A percentile compares a stretch with the other conserved stretches of the same genome.
These are phyloP conservation scores for Hofmannophila pseudospretella DNA, from an alignment of 2,888 invertebrate species.

Conservation along the genomic window DNA sequence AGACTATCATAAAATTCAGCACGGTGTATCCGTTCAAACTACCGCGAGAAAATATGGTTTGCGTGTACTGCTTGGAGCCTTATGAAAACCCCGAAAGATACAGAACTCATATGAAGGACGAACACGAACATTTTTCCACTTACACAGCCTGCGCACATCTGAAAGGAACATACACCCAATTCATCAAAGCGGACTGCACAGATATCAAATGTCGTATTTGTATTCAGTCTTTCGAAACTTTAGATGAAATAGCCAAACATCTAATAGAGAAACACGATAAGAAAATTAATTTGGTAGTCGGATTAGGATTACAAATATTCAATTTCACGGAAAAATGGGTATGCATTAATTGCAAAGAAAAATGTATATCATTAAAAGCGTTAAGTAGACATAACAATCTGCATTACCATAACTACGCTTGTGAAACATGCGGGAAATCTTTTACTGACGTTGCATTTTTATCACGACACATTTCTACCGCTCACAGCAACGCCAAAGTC, in stretches of 20 bases:
- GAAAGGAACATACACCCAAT: conserved; percentile 11
- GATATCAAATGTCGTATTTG: conserved; percentile 32
- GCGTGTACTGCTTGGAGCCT: conserved; percentile 32
- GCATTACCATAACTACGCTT: conserved; percentile 31
- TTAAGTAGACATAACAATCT: conserved; percentile 34
- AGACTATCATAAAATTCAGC: conserved; percentile 29
- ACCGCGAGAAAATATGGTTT: conserved; percentile 24
- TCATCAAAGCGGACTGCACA: conserved; percentile 31
- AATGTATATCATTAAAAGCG: conserved; percentile 24
- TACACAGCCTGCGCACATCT: conserved; percentile 17
- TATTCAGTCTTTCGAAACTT: conserved; percentile 11
- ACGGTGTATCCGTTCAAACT: conserved; percentile 41
- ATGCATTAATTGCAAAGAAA: conserved; percentile 28
- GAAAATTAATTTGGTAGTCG: conserved; percentile 13
- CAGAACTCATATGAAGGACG: conserved; percentile 31
- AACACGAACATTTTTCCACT: conserved; percentile 20
- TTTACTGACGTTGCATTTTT: conserved; percentile 24
- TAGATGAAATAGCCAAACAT: conserved; percentile 25
- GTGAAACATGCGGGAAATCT: conserved; percentile 34
- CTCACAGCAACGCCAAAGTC: conserved; percentile 7
- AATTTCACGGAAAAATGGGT: conserved; percentile 18
- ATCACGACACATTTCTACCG: conserved; percentile 20
- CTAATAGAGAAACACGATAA: conserved; percentile 18
- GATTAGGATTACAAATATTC: conserved; percentile 28
- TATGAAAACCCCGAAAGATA: conserved; percentile 27